Evolutionary conservation across 2,113 vertebrate genomes (phyloP).

Genomic region (Bubo scandiacus): DNA sequence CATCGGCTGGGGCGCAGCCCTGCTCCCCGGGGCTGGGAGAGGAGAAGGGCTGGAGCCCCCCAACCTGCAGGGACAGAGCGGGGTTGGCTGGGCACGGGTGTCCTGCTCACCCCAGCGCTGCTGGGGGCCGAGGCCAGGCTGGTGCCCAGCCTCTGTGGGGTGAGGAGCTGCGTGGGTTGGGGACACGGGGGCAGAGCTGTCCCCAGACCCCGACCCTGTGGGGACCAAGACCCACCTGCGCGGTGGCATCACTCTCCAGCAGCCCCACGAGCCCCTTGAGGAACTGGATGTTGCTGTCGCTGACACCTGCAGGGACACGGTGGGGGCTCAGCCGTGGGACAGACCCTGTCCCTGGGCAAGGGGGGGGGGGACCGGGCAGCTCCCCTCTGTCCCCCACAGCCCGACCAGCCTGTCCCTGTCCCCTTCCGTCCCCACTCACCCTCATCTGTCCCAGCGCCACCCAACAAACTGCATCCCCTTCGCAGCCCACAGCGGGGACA

Average conservation of each 20-base stretch:
- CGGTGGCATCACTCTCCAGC: not conserved
- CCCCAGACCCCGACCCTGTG: not conserved
- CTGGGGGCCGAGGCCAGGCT: no score
- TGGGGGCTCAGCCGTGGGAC: rapidly evolving
- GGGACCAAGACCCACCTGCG: not conserved
- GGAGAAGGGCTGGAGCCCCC: not conserved
- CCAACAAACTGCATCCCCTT: not conserved
- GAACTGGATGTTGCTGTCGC: conserved; percentile 10
- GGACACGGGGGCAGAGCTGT: not conserved
- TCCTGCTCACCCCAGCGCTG: not conserved
- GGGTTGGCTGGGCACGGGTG: not conserved
- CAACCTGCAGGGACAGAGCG: not conserved
- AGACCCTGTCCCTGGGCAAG: not conserved
- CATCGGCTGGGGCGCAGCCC: not conserved
- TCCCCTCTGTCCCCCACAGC: not conserved
- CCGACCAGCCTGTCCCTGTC: not conserved
- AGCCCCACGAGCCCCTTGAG: conserved; percentile 3
- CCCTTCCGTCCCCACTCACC: not conserved
- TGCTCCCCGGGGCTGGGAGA: not conserved
- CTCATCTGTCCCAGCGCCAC: not conserved
- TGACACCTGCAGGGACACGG: not conserved
- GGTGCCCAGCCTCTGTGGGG: not conserved
- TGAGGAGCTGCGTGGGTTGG: not conserved
- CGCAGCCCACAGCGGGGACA: no score
- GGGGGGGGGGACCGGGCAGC: not conserved